A percentile compares a stretch with the other conserved stretches of the same genome.
Evolutionary conservation across 2,113 vertebrate species (phyloP).

Genomic region (Etheostoma spectabile): DNA sequence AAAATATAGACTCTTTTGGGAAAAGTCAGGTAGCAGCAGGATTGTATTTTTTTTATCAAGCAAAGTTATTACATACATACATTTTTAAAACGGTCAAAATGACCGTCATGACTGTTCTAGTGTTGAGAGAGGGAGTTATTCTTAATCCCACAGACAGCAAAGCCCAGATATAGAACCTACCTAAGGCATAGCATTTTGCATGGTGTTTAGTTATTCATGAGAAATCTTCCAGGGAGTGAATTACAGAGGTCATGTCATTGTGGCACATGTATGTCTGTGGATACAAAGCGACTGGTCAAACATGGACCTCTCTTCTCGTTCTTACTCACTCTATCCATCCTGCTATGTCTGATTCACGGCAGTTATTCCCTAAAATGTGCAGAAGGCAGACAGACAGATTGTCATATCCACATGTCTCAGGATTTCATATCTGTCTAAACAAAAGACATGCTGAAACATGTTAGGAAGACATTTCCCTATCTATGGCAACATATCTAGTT

Average conservation of each 20-base stretch:
- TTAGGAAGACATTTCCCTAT: not conserved
- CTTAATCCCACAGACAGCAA: conserved; percentile 55
- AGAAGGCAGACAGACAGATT: conserved; percentile 40
- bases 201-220: conserved; percentile 79
- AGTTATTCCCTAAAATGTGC: conserved; percentile 43
- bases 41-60: no score
- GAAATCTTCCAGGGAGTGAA: conserved; percentile 71
- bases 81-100: no score
- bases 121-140: conserved; percentile 56
- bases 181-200: conserved; percentile 66
- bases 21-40: no score
- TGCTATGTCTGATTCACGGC: conserved; percentile 44
- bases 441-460: not conserved
- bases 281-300: conserved; percentile 47
- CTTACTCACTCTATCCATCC: conserved; percentile 14
- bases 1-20: no score
- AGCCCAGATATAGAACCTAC: conserved; percentile 58
- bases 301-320: not conserved
- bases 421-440: not conserved
- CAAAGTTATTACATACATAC: no score
- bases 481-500: not conserved
- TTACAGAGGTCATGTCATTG: conserved; percentile 77
- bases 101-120: no score
- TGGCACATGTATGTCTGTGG: conserved; percentile 55
- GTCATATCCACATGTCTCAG: conserved; percentile 3